Evolutionary conservation across 2,797 vertebrate genomes (phyloP).

Genomic region (Siniperca undulata): DNA sequence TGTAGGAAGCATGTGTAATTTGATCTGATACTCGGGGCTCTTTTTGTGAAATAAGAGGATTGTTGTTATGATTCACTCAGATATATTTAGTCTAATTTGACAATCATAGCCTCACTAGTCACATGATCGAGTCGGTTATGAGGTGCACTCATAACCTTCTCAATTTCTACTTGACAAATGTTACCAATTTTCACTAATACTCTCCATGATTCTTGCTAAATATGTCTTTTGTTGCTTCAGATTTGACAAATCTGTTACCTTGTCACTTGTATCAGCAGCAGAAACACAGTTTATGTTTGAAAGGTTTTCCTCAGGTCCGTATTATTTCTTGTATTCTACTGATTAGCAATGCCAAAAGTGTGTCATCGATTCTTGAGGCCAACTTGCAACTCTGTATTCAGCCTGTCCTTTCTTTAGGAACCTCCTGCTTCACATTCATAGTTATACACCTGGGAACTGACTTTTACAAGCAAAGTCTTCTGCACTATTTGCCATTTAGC

Average conservation of each 20-base stretch:
- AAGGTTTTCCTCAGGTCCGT: constrained; percentile 17
- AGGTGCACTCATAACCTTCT: not conserved
- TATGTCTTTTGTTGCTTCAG: not conserved
- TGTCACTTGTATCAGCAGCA: constrained; percentile 1
- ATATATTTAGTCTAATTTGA: constrained; percentile 27
- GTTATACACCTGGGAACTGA: constrained; percentile 20
- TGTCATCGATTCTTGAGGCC: constrained; percentile 51
- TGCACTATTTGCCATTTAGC: constrained; percentile 25
- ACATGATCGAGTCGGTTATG: not conserved
- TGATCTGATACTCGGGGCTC: constrained; percentile 39
- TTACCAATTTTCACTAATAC: not conserved
- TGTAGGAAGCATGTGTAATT: constrained; percentile 44
- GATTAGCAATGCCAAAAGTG: constrained; percentile 31
- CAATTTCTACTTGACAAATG: not conserved
- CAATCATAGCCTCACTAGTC: not conserved
- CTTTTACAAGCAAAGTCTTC: constrained; percentile 40
- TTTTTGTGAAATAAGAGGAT: constrained; percentile 21
- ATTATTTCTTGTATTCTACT: constrained; percentile 38
- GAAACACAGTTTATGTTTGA: not conserved
- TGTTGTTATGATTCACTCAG: constrained; percentile 18
- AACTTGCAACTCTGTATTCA: constrained; percentile 33
- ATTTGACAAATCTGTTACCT: not conserved
- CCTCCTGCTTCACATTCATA: constrained; percentile 33
- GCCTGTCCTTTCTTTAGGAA: constrained; percentile 41
- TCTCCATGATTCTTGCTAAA: constrained; percentile 10